Base-by-base conservation (phyloP, 2,888 invertebrate species). In the Macrophya alboannulata region DNA sequence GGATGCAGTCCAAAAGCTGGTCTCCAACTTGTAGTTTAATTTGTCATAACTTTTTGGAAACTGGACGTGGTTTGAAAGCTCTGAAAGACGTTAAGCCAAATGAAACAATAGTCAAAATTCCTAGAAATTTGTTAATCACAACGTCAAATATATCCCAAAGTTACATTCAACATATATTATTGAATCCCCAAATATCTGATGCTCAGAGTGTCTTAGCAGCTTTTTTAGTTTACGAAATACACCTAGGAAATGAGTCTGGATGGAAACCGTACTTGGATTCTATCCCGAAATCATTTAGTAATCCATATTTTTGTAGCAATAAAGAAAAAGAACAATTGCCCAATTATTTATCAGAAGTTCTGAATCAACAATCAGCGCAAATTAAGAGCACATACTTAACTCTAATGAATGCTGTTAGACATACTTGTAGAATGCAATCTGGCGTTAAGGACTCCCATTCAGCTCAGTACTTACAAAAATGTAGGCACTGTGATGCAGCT, bases 161-260 rank as follows among this genome's bases (percentile, higher is more conserved):
- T 85, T 5, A 84, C 77, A 87, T 90, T 6, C 89, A 91, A 15
- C 88, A 90, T 86, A 86, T 92, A 68, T 90, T 91, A 88, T 85
- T 87, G 76, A 84, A 68, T 84, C 85, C 86, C 45, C 72, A 89
- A 31, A 87, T 59, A 86, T 91, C 90, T 51, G 89, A 86, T 90
- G 96, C 97, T 88, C 97, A 98, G 90, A 96, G 97, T 87, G 93
- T 97, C 40, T 93, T 98, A 88, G 95, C 97, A 6, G 94, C 97
- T 86, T 98, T 97, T 94, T 92, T 99, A 55, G 92, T 96, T 68
- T 95, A 95, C 92, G 96, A 98, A 91, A 95, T 94, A 89, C 95
- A 96, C 89, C 94, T 95, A 90, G 94, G 93, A 59, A 89, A 90
- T 10, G 88, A 94, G 37, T 96, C 96, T 0, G 92, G 93, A 84